Evolutionary conservation across 37 sponge, comb jelly and placozoan genomes (phyloP).

Genomic region (Oopsacas minuta): DNA sequence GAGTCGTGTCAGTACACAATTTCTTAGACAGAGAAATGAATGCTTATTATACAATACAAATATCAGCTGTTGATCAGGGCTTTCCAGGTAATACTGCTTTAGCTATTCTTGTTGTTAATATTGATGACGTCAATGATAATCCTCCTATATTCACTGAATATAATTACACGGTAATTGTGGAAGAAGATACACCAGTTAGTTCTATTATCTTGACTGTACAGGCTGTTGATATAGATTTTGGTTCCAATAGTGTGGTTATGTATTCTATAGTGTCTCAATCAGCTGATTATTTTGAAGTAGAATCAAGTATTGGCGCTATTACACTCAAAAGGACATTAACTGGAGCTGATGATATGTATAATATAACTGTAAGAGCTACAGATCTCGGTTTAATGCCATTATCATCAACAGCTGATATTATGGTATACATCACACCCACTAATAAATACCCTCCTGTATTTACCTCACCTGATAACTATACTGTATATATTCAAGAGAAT

Average conservation of each 20-base stretch:
- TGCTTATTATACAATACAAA: not conserved
- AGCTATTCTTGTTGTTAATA: slow-evolving; percentile 8
- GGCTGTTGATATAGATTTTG: slow-evolving; percentile 15
- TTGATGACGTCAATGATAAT: slow-evolving; percentile 9
- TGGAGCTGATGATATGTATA: not conserved
- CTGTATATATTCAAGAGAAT: not conserved
- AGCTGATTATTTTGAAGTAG: not conserved
- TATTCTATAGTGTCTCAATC: not conserved
- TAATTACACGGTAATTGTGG: not conserved
- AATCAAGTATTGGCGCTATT: not conserved
- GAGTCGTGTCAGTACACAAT: not conserved
- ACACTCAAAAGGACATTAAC: not conserved
- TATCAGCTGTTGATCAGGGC: not conserved
- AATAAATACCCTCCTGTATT: slow-evolving; percentile 7
- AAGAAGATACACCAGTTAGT: slow-evolving; percentile 17
- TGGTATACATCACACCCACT: not conserved
- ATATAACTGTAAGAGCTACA: not conserved
- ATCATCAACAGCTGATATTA: not conserved
- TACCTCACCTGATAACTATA: not conserved
- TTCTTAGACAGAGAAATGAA: not conserved
- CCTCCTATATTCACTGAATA: not conserved
- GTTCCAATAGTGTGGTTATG: not conserved
- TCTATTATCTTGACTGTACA: not conserved
- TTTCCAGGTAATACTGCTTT: not conserved
- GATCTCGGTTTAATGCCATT: not conserved